Evolutionary conservation across 2,888 invertebrate species (phyloP), one percentile per base, ranked within the genome.

Genomic region (Asteroscopus sphinx): DNA sequence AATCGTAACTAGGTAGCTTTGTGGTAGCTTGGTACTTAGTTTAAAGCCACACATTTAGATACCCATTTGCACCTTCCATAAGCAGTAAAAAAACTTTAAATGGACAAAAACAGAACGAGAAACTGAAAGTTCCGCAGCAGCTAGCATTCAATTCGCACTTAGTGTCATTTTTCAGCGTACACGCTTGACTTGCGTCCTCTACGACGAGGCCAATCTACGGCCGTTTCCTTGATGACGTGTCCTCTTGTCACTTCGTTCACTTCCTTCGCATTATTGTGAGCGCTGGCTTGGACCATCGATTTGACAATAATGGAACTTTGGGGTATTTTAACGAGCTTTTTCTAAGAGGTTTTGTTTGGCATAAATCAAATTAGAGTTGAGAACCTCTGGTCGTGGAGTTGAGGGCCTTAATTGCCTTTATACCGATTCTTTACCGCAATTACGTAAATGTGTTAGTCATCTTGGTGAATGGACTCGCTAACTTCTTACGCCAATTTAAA

Each of bases 111-210:
- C 9, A 25, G 25, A 7, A 53, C 35, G 45, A 33, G 70, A 64
- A 49, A 65, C 57, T 13, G 66, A 67, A 71, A 58, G 51, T 66
- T 17, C 32, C 33, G 36, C 25, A 41, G 39, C 36, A 41, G 39
- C 36, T 41, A 39, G 36, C 36, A 42, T 58, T 55, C 59, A 60
- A 56, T 56, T 52, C 17, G 35, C 46, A 55, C 55, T 41, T 63
- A 54, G 56, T 57, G 46, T 45, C 49, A 68, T 64, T 81, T 86
- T 83, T 82, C 76, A 73, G 68, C 54, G 61, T 69, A 51, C 81
- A 87, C 87, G 88, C 76, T 85, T 78, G 81, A 83, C 70, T 81
- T 68, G 76, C 76, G 87, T 83, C 88, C 89, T 87, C 79, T 65
- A 63, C 45, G 71, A 48, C 82, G 78, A 85, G 84, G 85, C 74